A percentile compares a stretch with the other conserved stretches of the same genome.
Conservation (phyloP, 2,888 invertebrate species). For the Amiota mariae region DNA sequence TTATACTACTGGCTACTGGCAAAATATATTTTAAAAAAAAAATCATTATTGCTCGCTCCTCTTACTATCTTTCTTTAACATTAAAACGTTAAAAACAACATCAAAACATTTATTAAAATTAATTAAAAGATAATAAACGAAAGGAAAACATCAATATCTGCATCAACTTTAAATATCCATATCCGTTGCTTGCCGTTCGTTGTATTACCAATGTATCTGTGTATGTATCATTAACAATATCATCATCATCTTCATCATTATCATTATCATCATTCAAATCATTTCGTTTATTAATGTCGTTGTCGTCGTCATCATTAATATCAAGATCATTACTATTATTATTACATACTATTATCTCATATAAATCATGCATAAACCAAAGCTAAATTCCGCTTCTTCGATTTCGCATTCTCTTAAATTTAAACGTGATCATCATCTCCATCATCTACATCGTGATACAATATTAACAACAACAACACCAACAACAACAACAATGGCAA, state of each 20-base stretch:
- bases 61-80: too few relatives aligned
- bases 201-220: conserved; percentile 40
- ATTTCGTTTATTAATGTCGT: conserved; percentile 45
- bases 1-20: too few relatives aligned
- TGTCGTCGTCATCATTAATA: conserved; percentile 34
- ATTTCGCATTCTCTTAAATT: conserved; percentile 63
- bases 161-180: not conserved
- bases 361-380: conserved; percentile 64
- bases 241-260: conserved; percentile 31
- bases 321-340: conserved; percentile 36
- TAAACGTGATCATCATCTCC: conserved; percentile 41
- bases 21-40: too few relatives aligned
- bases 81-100: too few relatives aligned
- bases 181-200: too few relatives aligned
- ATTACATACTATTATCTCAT: conserved; percentile 39
- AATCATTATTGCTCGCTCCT: too few relatives aligned
- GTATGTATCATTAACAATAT: conserved; percentile 37
- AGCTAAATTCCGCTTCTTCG: conserved; percentile 60
- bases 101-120: too few relatives aligned
- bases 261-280: conserved; percentile 26
- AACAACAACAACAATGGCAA: conserved; percentile 29
- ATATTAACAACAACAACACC: conserved; percentile 40
- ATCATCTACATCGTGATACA: conserved; percentile 29
- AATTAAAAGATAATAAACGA: too few relatives aligned
- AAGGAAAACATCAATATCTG: not conserved